Evolutionary conservation across 2,797 vertebrate species (phyloP), one percentile per base, ranked within the genome.

Genomic region (Acanthurus tractus): DNA sequence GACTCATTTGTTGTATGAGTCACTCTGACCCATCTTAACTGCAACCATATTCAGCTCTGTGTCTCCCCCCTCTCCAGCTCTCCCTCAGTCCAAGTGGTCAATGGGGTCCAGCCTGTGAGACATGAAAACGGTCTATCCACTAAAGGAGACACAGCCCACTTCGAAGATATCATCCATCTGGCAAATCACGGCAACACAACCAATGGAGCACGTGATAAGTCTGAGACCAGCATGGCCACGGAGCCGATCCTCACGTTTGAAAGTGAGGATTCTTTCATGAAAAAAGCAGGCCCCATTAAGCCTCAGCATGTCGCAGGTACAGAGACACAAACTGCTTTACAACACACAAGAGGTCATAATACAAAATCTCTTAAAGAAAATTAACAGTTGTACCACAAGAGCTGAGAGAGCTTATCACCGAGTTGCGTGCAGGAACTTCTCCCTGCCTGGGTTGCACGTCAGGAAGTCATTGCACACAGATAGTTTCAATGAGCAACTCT

Each of bases 221-320:
- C 90, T 0, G 92, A 94, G 79, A 84, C 59, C 70, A 78, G 82
- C 54, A 81, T 92, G 45, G 57, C 93, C 23, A 49, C 86, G 0
- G 92, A 96, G 89, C 93, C 96, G 53, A 97, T 99, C 86, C 93
- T 98, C 76, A 89, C 96, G 10, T 99, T 98, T 0, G 94, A 96
- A 0, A 96, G 94, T 10, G 96, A 96, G 73, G 97, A 98, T 77
- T 89, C 96, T 1, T 99, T 98, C 92, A 95, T 98, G 91, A 99
- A 97, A 86, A 97, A 97, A 89, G 92, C 97, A 0, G 95, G 96
- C 64, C 94, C 97, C 36, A 96, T 99, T 77, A 95, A 97, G 63
- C 96, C 97, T 2, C 96, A 96, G 83, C 97, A 98, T 89, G 96
- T 98, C 77, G 96, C 98, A 96, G 98, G 98, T 99, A 92, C 15